Percentiles rank a stretch among this genome's conserved stretches.
These are phyloP conservation scores for Sinohyriopsis cumingii DNA, from an alignment of 2,888 invertebrate genomes.

Conservation along the genomic window DNA sequence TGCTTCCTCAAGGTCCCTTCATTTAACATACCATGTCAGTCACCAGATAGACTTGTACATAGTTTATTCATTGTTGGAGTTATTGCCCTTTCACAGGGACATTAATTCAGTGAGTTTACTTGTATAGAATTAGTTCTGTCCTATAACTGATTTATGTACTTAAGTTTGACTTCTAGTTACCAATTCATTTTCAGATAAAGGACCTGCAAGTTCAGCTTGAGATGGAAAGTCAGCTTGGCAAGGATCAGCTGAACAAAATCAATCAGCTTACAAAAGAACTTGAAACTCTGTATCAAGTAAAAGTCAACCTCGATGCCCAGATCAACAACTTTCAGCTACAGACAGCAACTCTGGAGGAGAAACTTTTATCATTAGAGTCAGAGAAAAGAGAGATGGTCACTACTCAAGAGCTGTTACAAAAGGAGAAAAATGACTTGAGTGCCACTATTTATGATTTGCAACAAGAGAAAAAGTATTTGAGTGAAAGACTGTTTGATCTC, in stretches of 20 bases:
- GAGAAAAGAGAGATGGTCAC: too few species aligned
- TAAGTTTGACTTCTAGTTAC: too few species aligned
- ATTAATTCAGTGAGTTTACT: too few species aligned
- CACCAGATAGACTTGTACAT: too few species aligned
- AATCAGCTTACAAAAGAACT: slow-evolving; percentile 16
- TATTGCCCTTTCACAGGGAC: too few species aligned
- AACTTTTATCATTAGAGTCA: too few species aligned
- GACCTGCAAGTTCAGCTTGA: slow-evolving; percentile 10
- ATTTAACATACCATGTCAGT: too few species aligned
- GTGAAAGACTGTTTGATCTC: too few species aligned
- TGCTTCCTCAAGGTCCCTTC: too few species aligned
- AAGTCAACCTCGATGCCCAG: background rate
- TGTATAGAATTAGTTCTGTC: too few species aligned
- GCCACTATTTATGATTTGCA: slow-evolving; percentile 6
- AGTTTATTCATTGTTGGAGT: too few species aligned
- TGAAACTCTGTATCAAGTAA: slow-evolving; percentile 3
- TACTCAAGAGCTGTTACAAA: slow-evolving; percentile 11
- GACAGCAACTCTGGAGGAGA: background rate
- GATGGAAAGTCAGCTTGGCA: slow-evolving; percentile 13
- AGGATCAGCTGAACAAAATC: slow-evolving; percentile 29
- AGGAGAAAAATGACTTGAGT: slow-evolving; percentile 4
- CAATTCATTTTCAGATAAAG: slow-evolving; percentile 12
- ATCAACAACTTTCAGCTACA: background rate
- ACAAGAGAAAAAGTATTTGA: background rate
- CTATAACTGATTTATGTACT: too few species aligned